phyloP scores from a whole-genome alignment of 2,113 vertebrate genomes.

The Urocolius indicus region DNA sequence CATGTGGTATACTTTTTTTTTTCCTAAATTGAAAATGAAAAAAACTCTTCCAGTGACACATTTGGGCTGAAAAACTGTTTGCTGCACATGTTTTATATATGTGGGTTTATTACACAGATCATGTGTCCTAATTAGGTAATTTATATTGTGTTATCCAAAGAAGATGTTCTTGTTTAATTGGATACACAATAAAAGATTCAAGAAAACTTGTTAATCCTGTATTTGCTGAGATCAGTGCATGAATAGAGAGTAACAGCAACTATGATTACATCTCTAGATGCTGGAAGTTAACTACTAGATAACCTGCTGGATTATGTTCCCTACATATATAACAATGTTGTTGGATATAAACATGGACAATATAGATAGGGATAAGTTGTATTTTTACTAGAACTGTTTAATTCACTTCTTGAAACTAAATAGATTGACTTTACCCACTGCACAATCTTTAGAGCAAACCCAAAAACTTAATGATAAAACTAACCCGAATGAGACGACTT shows the following conservation, averaged over 20 bases:
- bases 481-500: background rate
- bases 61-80: constrained; percentile 36
- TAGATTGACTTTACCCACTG: background rate
- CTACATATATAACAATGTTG: too few relatives aligned
- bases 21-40: constrained; percentile 2
- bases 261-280: background rate
- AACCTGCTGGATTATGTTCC: background rate
- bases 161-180: constrained; percentile 50
- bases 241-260: background rate
- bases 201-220: constrained; percentile 32
- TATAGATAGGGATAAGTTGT: background rate
- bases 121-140: constrained; percentile 66
- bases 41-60: background rate
- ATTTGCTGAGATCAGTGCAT: constrained; percentile 4
- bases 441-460: background rate
- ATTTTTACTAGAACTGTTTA: background rate
- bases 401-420: background rate
- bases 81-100: constrained; percentile 61
- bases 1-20: constrained; percentile 33
- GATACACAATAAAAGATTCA: constrained; percentile 32
- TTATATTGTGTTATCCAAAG: constrained; percentile 60
- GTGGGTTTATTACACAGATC: constrained; percentile 58
- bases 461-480: background rate
- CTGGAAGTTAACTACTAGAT: background rate
- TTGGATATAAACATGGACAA: rapidly evolving